These are phyloP conservation scores for Chaetura pelagica DNA, from an alignment of 2,113 vertebrate genomes.

Conservation along the genomic window DNA sequence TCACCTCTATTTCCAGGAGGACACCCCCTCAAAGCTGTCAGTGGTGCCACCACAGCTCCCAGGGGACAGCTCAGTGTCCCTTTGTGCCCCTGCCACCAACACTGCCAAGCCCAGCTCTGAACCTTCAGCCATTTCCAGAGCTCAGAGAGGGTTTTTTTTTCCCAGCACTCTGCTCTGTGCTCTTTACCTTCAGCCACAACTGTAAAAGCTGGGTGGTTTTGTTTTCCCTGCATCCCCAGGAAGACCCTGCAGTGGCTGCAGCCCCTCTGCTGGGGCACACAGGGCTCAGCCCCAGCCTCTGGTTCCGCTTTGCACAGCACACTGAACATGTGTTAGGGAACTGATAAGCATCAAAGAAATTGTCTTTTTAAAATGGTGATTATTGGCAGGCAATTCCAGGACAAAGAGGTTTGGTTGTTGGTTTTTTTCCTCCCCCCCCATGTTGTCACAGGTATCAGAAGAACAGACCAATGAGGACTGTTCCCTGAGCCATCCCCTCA, in stretches of 20 bases:
- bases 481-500: not conserved
- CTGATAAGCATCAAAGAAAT: not conserved
- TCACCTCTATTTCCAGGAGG: not conserved
- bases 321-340: not conserved
- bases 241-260: not conserved
- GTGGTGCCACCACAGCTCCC: not conserved
- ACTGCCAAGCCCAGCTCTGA: not conserved
- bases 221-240: not conserved
- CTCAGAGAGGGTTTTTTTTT: not conserved
- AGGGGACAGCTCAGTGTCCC: accelerated
- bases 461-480: not conserved
- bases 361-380: not conserved
- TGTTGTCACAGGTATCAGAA: not conserved
- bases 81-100: not conserved
- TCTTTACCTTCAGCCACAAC: not conserved
- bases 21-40: not conserved
- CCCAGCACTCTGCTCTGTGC: not conserved
- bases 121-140: not conserved
- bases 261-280: accelerated
- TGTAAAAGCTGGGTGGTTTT: not conserved
- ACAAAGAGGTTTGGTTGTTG: not conserved
- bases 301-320: not conserved
- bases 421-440: not conserved
- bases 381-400: not conserved
- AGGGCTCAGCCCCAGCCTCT: not conserved